These are phyloP conservation scores for Zeugodacus cucurbitae DNA, from an alignment of 1,140 invertebrate species.

Conservation along the genomic window DNA sequence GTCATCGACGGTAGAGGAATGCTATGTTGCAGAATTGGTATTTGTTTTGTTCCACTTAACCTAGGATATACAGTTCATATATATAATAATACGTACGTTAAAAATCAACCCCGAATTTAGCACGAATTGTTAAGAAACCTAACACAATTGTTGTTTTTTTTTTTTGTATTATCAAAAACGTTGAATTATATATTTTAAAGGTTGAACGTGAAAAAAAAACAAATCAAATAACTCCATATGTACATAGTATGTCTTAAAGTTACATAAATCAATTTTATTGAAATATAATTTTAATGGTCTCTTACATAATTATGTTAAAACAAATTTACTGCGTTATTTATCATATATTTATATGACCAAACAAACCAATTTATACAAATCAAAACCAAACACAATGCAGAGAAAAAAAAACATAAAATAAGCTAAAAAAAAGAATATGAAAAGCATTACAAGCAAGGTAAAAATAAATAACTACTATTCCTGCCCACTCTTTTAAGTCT, in stretches of 20 bases:
- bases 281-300: neutral
- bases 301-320: neutral
- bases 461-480: conserved; percentile 14
- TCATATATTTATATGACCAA: neutral
- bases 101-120: neutral
- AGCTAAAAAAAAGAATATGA: neutral
- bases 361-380: neutral
- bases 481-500: neutral
- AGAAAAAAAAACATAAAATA: neutral
- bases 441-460: neutral
- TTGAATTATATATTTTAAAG: neutral
- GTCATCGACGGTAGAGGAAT: conserved; percentile 10
- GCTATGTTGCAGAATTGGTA: conserved; percentile 2
- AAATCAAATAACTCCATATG: neutral
- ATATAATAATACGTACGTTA: neutral
- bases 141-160: neutral
- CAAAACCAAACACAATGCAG: neutral
- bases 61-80: neutral
- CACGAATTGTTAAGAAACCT: neutral
- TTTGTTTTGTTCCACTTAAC: conserved; percentile 14
- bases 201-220: neutral
- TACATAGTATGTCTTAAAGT: neutral
- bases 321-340: conserved; percentile 15
- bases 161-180: neutral
- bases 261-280: neutral